These are phyloP conservation scores for Pterois miles DNA, from an alignment of 2,797 vertebrate species.

Conservation along the genomic window DNA sequence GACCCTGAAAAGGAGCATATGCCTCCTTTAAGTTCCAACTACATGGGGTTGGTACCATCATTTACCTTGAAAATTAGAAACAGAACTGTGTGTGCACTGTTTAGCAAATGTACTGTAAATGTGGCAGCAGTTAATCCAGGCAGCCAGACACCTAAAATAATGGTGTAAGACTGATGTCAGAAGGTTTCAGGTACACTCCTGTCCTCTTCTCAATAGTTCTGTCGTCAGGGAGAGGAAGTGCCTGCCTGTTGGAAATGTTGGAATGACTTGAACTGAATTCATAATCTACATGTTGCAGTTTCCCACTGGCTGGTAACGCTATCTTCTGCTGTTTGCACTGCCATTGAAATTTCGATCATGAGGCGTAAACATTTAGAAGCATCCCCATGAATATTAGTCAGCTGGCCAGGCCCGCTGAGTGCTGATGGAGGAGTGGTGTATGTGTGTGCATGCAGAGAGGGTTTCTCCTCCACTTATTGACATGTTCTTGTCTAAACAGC, in stretches of 20 bases:
- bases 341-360: conserved; percentile 89
- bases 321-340: conserved; percentile 85
- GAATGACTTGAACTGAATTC: conserved; percentile 88
- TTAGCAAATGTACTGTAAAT: conserved; percentile 32
- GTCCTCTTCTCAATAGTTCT: conserved; percentile 58
- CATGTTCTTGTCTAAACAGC: conserved; percentile 88
- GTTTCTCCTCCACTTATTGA: conserved; percentile 43
- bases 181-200: conserved; percentile 61
- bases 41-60: background rate
- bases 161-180: conserved; percentile 48
- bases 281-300: conserved; percentile 82
- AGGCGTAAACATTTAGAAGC: conserved; percentile 88
- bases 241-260: conserved; percentile 70
- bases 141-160: conserved; percentile 57
- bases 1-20: background rate
- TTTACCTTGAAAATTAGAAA: conserved; percentile 16
- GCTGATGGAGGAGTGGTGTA: conserved; percentile 72
- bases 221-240: conserved; percentile 75
- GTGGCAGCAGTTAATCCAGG: conserved; percentile 42
- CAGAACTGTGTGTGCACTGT: conserved; percentile 3
- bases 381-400: conserved; percentile 89
- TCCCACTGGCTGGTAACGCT: conserved; percentile 78
- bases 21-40: background rate
- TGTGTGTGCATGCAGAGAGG: background rate
- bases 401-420: conserved; percentile 73